Conservation (phyloP, 30 jellyfish, hydroid and myxozoan genomes). For the Catostylus mosaicus region DNA sequence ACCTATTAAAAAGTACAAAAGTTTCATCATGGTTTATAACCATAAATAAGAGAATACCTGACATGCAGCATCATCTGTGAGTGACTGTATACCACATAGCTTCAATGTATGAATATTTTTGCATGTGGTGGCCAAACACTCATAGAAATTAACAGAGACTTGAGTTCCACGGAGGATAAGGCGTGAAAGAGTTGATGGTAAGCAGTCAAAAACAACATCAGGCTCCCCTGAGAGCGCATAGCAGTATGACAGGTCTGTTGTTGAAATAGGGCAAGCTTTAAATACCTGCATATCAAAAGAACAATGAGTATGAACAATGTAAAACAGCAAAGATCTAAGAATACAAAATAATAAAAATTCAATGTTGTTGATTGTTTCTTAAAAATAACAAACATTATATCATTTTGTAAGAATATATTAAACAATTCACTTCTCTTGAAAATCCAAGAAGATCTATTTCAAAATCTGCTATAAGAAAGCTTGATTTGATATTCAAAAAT, state of each 20-base stretch:
- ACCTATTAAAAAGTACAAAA: too few species aligned
- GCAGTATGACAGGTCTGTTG: constrained; percentile 59
- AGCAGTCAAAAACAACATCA: constrained; percentile 36
- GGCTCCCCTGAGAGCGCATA: constrained; percentile 42
- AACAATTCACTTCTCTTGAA: too few species aligned
- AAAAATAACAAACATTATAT: neutral
- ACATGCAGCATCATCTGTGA: constrained; percentile 45
- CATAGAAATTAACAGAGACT: constrained; percentile 16
- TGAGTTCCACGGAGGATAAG: constrained; percentile 73
- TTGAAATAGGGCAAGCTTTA: constrained; percentile 48
- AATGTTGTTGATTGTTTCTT: neutral
- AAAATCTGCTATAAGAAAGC: too few species aligned
- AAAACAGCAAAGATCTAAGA: neutral
- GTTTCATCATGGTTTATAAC: too few species aligned
- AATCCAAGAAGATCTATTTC: too few species aligned
- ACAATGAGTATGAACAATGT: neutral
- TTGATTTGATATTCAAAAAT: too few species aligned
- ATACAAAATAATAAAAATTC: neutral
- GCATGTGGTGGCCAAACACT: constrained; percentile 30
- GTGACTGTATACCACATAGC: constrained; percentile 58
- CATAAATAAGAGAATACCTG: constrained; percentile 56
- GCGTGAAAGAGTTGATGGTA: constrained; percentile 41
- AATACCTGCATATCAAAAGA: constrained; percentile 19
- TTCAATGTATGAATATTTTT: constrained; percentile 28
- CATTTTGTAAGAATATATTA: neutral